phyloP scores from a whole-genome alignment of 2,888 invertebrate species.

The Tinea semifulvella region DNA sequence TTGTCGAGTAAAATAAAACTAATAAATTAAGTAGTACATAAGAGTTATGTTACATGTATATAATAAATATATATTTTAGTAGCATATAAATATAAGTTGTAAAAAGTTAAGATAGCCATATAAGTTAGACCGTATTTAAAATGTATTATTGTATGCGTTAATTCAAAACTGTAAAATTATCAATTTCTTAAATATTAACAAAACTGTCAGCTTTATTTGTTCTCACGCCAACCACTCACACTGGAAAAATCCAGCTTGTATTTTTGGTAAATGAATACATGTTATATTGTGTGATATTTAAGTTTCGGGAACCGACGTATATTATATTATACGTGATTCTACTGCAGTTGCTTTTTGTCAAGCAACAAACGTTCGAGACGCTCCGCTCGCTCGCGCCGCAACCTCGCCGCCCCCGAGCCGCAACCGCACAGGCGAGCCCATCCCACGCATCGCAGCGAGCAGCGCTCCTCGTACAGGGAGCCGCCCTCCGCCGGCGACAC shows the following conservation, averaged over 20 bases:
- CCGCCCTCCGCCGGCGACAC: background rate
- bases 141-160: too few species aligned
- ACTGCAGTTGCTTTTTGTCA: background rate
- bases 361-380: background rate
- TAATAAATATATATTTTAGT: background rate
- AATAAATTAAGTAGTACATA: background rate
- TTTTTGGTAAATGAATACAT: too few species aligned
- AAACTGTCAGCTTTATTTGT: too few species aligned
- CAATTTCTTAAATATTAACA: too few species aligned
- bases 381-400: background rate
- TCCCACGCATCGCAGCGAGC: background rate
- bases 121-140: too few species aligned
- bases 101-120: too few species aligned
- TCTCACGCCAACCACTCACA: too few species aligned
- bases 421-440: background rate
- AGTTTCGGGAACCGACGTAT: too few species aligned
- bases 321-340: too few species aligned
- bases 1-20: background rate
- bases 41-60: background rate
- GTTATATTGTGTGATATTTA: too few species aligned
- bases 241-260: too few species aligned
- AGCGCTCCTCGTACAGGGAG: background rate
- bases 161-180: too few species aligned
- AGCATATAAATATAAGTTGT: background rate
- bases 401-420: background rate